Conservation (phyloP, 2,797 vertebrate genomes). For the Oreonectes daqikongensis region DNA sequence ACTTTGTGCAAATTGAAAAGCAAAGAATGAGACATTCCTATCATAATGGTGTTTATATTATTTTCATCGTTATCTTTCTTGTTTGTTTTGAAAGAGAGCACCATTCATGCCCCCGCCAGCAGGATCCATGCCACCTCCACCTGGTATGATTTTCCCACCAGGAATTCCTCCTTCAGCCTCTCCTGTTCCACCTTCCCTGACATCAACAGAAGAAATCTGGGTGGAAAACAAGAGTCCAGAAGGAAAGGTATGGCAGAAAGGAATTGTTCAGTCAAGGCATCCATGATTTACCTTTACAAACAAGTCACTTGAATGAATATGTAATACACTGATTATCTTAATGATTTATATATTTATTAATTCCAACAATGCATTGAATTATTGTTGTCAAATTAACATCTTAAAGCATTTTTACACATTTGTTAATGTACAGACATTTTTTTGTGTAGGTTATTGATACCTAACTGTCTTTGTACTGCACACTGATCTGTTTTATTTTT, state of each 20-base stretch:
- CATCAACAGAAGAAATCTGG: constrained; percentile 94
- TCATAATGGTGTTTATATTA: neutral
- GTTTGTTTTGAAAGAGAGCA: constrained; percentile 83
- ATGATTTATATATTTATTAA: no score
- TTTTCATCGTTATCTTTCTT: neutral
- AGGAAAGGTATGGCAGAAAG: constrained; percentile 84
- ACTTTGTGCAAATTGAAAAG: neutral
- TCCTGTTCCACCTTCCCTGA: constrained; percentile 77
- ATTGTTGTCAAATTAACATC: neutral
- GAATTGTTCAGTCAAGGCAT: neutral
- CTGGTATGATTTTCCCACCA: constrained; percentile 96
- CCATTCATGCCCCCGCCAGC: constrained; percentile 97
- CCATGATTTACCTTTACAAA: neutral
- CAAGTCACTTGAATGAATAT: neutral
- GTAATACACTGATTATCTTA: no score
- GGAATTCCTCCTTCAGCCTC: constrained; percentile 88
- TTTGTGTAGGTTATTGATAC: neutral
- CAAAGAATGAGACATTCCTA: neutral
- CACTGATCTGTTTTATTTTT: neutral
- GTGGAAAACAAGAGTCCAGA: constrained; percentile 98
- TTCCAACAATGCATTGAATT: neutral
- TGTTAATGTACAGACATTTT: no score
- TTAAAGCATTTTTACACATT: no score
- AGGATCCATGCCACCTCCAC: constrained; percentile 93
- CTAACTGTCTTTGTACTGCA: no score